Evolutionary conservation across 2,797 vertebrate species (phyloP).

Genomic region (Eulemur mongoz): DNA sequence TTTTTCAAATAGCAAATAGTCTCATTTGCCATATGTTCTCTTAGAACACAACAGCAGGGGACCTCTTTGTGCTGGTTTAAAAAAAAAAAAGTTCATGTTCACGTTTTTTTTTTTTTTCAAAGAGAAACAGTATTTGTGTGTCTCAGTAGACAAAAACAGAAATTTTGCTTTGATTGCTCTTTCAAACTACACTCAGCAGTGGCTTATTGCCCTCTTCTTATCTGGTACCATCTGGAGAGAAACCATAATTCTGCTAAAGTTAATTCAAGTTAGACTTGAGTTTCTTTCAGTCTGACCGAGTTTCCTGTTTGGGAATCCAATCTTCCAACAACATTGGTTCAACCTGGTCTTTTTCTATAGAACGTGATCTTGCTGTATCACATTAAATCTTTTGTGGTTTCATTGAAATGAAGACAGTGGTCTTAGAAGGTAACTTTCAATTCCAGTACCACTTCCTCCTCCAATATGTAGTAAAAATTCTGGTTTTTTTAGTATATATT

Average conservation of each 20-base stretch:
- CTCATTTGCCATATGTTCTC: constrained; percentile 43
- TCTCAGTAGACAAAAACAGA: constrained; percentile 1
- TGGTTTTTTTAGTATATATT: neutral
- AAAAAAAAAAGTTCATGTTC: neutral
- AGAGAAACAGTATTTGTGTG: neutral
- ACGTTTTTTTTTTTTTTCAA: neutral
- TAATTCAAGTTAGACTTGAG: neutral
- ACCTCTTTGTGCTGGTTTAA: neutral
- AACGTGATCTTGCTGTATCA: neutral
- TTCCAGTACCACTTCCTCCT: neutral
- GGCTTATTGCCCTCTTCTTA: neutral
- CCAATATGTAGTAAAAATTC: neutral
- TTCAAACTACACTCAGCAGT: neutral
- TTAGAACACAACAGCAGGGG: neutral
- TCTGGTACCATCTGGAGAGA: neutral
- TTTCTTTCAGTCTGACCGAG: neutral
- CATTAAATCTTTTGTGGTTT: neutral
- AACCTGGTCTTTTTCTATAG: neutral
- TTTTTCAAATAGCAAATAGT: neutral
- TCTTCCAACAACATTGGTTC: neutral
- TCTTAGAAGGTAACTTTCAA: neutral
- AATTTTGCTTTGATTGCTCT: neutral
- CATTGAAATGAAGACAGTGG: neutral
- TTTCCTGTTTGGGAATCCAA: neutral
- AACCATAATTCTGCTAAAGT: constrained; percentile 16